phyloP scores from a whole-genome alignment of 2,113 vertebrate genomes.

The Gambusia affinis region DNA sequence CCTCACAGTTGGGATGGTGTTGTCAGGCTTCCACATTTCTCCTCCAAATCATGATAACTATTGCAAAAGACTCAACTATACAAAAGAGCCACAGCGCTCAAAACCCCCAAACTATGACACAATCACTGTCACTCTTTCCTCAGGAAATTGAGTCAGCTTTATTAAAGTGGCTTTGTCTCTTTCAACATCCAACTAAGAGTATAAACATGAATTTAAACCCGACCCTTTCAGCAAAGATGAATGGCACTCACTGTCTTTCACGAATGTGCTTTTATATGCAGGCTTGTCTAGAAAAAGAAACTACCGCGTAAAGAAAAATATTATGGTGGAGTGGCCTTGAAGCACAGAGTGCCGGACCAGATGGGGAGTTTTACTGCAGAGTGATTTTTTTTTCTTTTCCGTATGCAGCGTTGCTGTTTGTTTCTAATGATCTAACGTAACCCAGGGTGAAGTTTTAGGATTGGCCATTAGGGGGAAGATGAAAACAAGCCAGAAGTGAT shows the following conservation, averaged over 20 bases:
- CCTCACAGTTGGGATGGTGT: no score
- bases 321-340: slow-evolving; percentile 44
- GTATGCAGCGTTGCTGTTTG: slow-evolving; percentile 1
- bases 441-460: background rate
- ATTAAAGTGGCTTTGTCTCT: background rate
- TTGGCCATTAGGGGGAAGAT: slow-evolving; percentile 14
- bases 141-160: background rate
- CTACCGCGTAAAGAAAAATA: slow-evolving; percentile 66
- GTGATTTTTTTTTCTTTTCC: background rate
- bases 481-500: slow-evolving; percentile 33
- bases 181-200: slow-evolving; percentile 1
- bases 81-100: no score
- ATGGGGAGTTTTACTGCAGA: slow-evolving; percentile 36
- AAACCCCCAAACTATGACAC: background rate
- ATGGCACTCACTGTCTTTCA: slow-evolving; percentile 32
- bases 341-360: slow-evolving; percentile 32
- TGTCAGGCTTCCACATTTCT: no score
- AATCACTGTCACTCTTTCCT: background rate
- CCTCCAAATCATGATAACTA: no score
- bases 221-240: slow-evolving; percentile 16
- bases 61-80: no score
- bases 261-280: slow-evolving; percentile 52
- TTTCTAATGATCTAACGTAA: background rate
- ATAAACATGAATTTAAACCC: slow-evolving; percentile 11
- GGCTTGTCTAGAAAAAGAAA: slow-evolving; percentile 52